A percentile compares a stretch with the other conserved stretches of the same genome.
Conservation (phyloP, 1,140 invertebrate species). For the Chironomus tepperi region DNA sequence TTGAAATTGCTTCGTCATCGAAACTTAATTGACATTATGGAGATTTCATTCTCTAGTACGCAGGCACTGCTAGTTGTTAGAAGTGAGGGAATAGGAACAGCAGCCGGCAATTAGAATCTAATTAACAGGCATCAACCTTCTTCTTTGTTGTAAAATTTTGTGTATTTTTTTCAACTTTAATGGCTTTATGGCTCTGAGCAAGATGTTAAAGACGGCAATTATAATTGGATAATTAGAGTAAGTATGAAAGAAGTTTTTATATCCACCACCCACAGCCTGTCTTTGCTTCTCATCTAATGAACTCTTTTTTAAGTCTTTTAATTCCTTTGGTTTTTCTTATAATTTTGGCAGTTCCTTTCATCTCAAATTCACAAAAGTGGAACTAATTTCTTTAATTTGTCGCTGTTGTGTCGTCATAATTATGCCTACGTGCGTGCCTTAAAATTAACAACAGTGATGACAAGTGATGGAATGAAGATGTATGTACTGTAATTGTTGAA, state of each 20-base stretch:
- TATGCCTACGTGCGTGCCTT: too few species aligned
- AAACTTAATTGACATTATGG: too few species aligned
- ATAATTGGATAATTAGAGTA: slow-evolving; percentile 22
- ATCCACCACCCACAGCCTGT: too few species aligned
- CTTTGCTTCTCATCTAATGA: not conserved
- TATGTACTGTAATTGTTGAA: not conserved
- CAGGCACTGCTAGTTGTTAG: not conserved
- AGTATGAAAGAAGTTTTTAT: not conserved
- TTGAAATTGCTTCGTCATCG: too few species aligned
- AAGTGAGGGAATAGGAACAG: not conserved
- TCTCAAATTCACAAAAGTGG: not conserved
- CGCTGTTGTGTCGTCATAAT: too few species aligned
- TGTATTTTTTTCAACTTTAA: not conserved
- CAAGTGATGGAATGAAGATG: too few species aligned
- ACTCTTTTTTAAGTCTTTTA: not conserved
- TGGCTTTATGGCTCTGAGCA: not conserved
- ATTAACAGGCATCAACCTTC: slow-evolving; percentile 2
- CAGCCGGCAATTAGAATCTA: slow-evolving; percentile 6
- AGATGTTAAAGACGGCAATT: not conserved
- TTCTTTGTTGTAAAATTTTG: not conserved
- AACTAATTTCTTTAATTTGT: not conserved
- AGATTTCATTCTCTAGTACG: not conserved
- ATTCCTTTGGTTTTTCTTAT: not conserved
- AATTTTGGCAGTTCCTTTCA: not conserved
- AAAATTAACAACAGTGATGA: too few species aligned